Evolutionary conservation across 2,888 invertebrate species (phyloP).

Genomic region (Listrodromus nycthemerus): DNA sequence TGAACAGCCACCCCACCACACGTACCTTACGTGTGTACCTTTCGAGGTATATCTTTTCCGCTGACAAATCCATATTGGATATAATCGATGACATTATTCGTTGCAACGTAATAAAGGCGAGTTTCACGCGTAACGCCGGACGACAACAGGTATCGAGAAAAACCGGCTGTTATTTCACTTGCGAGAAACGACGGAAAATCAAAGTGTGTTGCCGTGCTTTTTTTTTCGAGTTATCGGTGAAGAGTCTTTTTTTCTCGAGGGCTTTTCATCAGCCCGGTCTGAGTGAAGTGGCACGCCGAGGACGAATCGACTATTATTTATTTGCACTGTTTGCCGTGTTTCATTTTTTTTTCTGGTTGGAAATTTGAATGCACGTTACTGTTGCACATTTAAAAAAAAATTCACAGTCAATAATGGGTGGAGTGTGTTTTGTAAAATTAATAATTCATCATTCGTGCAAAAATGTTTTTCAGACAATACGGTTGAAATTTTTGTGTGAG

Average conservation of each 20-base stretch:
- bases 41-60: constrained; percentile 25
- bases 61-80: constrained; percentile 58
- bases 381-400: too few species aligned
- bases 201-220: constrained; percentile 1
- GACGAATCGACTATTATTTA: background rate
- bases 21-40: background rate
- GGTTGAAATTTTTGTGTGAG: too few species aligned
- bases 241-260: background rate
- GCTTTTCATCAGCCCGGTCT: constrained; percentile 5
- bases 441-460: too few species aligned
- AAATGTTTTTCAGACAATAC: too few species aligned
- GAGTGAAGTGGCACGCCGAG: background rate
- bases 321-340: background rate
- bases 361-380: background rate
- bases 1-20: constrained; percentile 17
- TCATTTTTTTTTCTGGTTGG: background rate
- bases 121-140: constrained; percentile 38
- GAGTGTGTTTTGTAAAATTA: too few species aligned
- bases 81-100: constrained; percentile 62
- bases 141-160: constrained; percentile 59
- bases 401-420: too few species aligned
- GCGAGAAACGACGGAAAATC: constrained; percentile 1
- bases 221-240: background rate
- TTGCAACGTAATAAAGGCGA: constrained; percentile 53
- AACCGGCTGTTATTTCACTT: background rate